Base-by-base conservation (phyloP, 1,140 invertebrate species). In the Micrasema longulum region DNA sequence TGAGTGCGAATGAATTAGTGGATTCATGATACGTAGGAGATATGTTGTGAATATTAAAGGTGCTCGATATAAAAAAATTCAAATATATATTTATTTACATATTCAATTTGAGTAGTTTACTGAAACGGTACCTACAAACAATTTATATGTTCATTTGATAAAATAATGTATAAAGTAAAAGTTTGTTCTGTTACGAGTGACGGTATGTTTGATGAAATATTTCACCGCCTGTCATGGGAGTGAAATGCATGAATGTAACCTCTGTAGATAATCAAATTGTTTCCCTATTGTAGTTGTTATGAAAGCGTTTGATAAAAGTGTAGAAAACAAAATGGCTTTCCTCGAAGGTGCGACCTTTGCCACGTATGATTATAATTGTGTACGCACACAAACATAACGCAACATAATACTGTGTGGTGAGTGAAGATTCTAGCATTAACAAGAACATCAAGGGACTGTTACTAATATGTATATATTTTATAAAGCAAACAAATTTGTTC, bases 381-480 rank as follows among this genome's bases (percentile, higher is more conserved):
- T 16, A 41, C 35, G 55, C 55, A 41, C 55, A 60, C 55, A 60
- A 60, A 41, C 14, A 41, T 22, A 18, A 41, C 11, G 4, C 16
- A 16, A 22, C 55, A 60, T 41, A 12, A 12, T 16, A 9, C 7
- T 35, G 16, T 41, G 36, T 60, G 55, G 14, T 41, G 36, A 60
- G 55, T 20, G 16, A 38, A 60, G 55, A 41, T 18, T 22, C 2
- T 31, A 31, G 26, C 26, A 31, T 31, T 60, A 38, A 60, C 36
- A 43, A 22, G 16, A 55, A 43, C 55, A 60, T 22, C 55, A 31
- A 20, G 26, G 55, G 55, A 41, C 35, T 41, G 35, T 38, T 60
- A 41, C 18, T 22, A 41, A 38, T 38, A 38, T 60, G 35, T 60
- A 60, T 60, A 60, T 57, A 36, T 36, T 57, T 36, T 57, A 36